A percentile compares a stretch with the other conserved stretches of the same genome.
These are phyloP conservation scores for Callinectes sapidus DNA, from an alignment of 2,888 invertebrate genomes.

Conservation along the genomic window DNA sequence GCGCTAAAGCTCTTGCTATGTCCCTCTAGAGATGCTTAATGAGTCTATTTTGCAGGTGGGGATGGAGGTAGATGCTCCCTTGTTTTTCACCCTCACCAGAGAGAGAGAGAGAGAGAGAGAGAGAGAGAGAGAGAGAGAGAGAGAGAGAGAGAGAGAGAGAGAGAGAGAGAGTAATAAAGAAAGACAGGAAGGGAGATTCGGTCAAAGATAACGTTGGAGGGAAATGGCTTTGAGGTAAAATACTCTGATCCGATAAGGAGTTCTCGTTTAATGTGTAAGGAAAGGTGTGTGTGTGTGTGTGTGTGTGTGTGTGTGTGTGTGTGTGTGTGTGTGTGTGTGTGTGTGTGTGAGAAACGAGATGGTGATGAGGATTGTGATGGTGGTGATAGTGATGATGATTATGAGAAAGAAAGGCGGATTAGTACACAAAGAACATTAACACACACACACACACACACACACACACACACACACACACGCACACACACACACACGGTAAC, in stretches of 20 bases:
- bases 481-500: slow-evolving; percentile 12
- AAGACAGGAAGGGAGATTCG: slow-evolving; percentile 10
- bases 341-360: not conserved
- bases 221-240: not conserved
- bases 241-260: slow-evolving; percentile 33
- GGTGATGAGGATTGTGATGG: not conserved
- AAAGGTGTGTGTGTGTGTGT: not conserved
- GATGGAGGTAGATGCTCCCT: slow-evolving; percentile 1
- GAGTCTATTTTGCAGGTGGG: not conserved
- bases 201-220: not conserved
- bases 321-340: too few relatives aligned
- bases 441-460: slow-evolving; percentile 29
- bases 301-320: too few relatives aligned
- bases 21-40: slow-evolving; percentile 9
- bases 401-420: slow-evolving; percentile 10
- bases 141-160: not conserved
- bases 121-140: not conserved
- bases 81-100: not conserved
- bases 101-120: not conserved
- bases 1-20: not conserved
- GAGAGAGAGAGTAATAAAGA: slow-evolving; percentile 15
- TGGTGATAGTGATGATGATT: not conserved
- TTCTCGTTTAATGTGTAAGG: slow-evolving; percentile 9
- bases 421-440: not conserved
- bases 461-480: slow-evolving; percentile 19